Evolutionary conservation across 2,113 vertebrate species (phyloP).

Genomic region (Caretta caretta): DNA sequence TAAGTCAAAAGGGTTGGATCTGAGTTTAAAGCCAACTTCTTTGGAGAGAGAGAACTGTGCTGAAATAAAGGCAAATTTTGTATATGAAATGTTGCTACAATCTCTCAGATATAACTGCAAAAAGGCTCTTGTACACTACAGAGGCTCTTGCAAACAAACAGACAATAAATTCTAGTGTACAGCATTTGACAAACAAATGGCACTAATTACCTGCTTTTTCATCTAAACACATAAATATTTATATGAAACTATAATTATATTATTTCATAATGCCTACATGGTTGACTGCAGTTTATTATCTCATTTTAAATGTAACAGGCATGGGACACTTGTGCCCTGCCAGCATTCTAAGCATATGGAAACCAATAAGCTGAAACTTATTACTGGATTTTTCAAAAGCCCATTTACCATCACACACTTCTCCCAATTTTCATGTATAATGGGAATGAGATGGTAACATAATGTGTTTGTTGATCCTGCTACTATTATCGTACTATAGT

Average conservation of each 20-base stretch:
- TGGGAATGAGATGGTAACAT: background rate
- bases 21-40: background rate
- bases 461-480: background rate
- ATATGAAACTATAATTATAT: conserved; percentile 48
- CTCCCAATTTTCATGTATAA: background rate
- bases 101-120: background rate
- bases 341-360: background rate
- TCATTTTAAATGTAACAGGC: conserved; percentile 12
- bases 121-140: background rate
- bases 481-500: background rate
- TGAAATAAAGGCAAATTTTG: conserved; percentile 6
- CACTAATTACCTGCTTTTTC: conserved; percentile 50
- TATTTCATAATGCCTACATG: conserved; percentile 26
- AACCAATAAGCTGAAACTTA: conserved; percentile 4
- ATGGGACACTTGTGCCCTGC: background rate
- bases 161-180: background rate
- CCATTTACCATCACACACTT: conserved; percentile 19
- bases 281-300: conserved; percentile 45
- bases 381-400: conserved; percentile 5
- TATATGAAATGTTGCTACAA: background rate
- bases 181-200: conserved; percentile 33
- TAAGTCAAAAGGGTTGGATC: background rate
- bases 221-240: conserved; percentile 63
- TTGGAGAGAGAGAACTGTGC: background rate
- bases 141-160: background rate